Evolutionary conservation across 2,797 vertebrate genomes (phyloP), one percentile per base, ranked within the genome.

Genomic region (Ceryle rudis): DNA sequence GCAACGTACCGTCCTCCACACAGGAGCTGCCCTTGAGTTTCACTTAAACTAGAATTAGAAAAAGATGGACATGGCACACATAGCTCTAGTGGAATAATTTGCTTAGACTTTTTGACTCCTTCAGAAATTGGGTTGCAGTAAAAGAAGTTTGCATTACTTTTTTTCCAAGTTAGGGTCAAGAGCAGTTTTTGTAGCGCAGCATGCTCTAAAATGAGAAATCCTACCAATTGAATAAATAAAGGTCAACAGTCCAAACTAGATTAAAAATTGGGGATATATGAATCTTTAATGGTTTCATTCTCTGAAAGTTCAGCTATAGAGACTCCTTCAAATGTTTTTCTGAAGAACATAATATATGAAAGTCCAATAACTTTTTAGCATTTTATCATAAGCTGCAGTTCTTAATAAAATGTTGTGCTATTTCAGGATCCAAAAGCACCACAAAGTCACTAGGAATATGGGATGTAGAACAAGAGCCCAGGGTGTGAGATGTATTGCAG

Each of bases 141-240:
- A 62, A 71, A 77, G 31, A 62, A n/a, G 13, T 55, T 92, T 51
- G 7, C 20, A 31, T 80, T 3, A 72, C n/a, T 81, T 73, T 91
- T 91, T 86, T 81, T 78, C 54, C 29, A 87, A 58, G 23, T 51
- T 90, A 57, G 18, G 11, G 12, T 79, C 55, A 90, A 80, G 17
- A 91, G 15, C 20, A 42, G 25, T 55, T 93, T 91, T 71, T 79
- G 35, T 81, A 73, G 61, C 9, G 52, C 64, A 73, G n/a, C 16
- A 26, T 64, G 8, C 10, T 79, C 25, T 52, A 74, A 58, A 44
- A 84, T 62, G 31, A 96, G 77, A 95, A 87, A 87, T 55, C 39
- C 9, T 80, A 74, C 25, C 23, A 86, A 90, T 3, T 69, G 66
- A 92, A 90, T 94, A 95, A 95, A 87, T 94, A 95, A 93, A 97